phyloP scores from a whole-genome alignment of 2,797 vertebrate species.

The Pempheris klunzingeri region DNA sequence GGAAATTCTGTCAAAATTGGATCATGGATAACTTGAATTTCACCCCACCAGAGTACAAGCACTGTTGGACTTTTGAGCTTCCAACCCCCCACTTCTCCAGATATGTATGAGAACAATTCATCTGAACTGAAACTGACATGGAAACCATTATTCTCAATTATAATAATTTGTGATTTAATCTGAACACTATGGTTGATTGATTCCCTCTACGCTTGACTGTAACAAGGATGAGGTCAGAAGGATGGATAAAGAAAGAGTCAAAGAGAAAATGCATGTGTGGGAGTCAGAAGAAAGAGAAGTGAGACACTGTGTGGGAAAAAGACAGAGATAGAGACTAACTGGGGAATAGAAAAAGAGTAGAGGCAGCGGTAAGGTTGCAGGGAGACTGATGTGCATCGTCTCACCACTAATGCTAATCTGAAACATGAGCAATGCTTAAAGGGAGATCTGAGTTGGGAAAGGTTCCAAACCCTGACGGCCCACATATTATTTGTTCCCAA shows the following conservation, averaged over 20 bases:
- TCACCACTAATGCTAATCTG: slow-evolving; percentile 75
- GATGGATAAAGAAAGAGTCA: slow-evolving; percentile 56
- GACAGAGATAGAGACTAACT: slow-evolving; percentile 42
- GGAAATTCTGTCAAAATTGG: slow-evolving; percentile 39
- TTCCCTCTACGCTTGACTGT: slow-evolving; percentile 70
- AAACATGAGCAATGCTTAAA: slow-evolving; percentile 74
- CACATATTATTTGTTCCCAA: slow-evolving; percentile 75
- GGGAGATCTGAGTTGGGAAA: slow-evolving; percentile 69
- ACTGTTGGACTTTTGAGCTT: slow-evolving; percentile 39
- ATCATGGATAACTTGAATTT: slow-evolving; percentile 50
- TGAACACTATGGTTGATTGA: slow-evolving; percentile 78
- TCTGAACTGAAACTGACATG: slow-evolving; percentile 80
- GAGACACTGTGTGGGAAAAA: slow-evolving; percentile 41
- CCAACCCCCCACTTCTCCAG: slow-evolving; percentile 45
- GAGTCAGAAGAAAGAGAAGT: slow-evolving; percentile 50
- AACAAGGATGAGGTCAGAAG: slow-evolving; percentile 73
- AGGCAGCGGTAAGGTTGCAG: slow-evolving; percentile 8
- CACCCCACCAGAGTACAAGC: slow-evolving; percentile 20
- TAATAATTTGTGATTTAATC: slow-evolving; percentile 84
- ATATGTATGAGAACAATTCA: slow-evolving; percentile 73
- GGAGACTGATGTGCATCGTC: slow-evolving; percentile 55
- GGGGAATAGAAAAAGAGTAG: slow-evolving; percentile 28
- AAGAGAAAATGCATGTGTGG: slow-evolving; percentile 60
- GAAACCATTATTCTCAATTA: slow-evolving; percentile 83
- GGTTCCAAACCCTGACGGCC: slow-evolving; percentile 61